Evolutionary conservation across 2,113 vertebrate species (phyloP).

Genomic region (Neolamprologus kungweensis): DNA sequence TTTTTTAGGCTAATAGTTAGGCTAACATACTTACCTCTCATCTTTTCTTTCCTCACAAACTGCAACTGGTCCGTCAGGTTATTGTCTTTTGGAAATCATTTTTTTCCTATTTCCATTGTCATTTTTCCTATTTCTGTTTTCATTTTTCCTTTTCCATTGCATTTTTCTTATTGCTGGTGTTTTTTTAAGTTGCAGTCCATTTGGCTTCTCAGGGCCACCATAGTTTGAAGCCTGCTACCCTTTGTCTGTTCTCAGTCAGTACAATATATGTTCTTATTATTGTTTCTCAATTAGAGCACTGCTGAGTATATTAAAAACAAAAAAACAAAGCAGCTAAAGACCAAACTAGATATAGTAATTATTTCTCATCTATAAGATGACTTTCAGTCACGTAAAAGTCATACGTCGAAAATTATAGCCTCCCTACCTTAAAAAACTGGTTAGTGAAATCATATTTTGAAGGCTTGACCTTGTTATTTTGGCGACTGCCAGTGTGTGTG

Average conservation of each 20-base stretch:
- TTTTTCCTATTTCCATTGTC: neutral
- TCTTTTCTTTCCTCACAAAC: neutral
- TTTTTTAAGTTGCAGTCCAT: neutral
- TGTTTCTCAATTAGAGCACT: slow-evolving; percentile 45
- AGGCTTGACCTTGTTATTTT: neutral
- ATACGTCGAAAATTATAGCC: neutral
- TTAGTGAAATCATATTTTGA: neutral
- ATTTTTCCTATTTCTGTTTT: neutral
- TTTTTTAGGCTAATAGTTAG: neutral
- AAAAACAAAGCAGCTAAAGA: neutral
- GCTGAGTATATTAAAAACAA: neutral
- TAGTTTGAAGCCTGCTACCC: neutral
- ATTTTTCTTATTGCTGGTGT: neutral
- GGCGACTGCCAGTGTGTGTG: neutral
- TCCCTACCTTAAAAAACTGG: neutral
- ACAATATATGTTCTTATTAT: slow-evolving; percentile 69
- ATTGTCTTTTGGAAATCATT: neutral
- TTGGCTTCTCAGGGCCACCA: neutral
- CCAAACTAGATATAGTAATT: neutral
- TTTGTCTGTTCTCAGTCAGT: slow-evolving; percentile 67
- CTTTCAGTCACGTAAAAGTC: neutral
- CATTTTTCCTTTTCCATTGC: no score
- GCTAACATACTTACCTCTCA: neutral
- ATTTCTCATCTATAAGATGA: neutral
- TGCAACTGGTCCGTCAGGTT: neutral